These are phyloP conservation scores for Sarcoramphus papa DNA, from an alignment of 2,797 vertebrate genomes.

Conservation along the genomic window DNA sequence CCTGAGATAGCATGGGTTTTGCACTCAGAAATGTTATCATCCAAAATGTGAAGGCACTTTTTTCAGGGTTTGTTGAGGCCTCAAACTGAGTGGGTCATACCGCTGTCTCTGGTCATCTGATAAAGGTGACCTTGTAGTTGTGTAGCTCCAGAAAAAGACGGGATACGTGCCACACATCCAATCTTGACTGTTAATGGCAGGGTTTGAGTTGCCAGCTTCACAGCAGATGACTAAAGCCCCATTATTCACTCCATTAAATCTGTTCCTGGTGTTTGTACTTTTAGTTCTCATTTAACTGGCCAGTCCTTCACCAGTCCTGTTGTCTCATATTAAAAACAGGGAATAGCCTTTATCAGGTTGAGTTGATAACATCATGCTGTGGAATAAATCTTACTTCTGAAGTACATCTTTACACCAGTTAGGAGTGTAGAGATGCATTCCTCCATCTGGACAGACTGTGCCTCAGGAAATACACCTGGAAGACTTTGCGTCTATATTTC, in stretches of 20 bases:
- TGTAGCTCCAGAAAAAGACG: not conserved
- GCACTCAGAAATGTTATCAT: not conserved
- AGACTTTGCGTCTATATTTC: not conserved
- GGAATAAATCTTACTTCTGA: not conserved
- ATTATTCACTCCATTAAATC: not conserved
- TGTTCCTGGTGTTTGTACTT: not conserved
- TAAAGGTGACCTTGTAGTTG: not conserved
- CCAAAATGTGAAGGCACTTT: not conserved
- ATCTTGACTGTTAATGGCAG: not conserved
- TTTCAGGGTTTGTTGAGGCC: not conserved
- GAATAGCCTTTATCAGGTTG: not conserved
- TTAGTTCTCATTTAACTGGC: not conserved
- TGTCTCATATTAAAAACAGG: not conserved
- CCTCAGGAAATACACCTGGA: not conserved
- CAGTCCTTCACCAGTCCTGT: not conserved
- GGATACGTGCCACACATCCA: not conserved
- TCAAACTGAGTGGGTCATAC: not conserved
- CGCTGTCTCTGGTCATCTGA: not conserved
- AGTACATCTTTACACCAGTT: not conserved
- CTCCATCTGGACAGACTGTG: not conserved
- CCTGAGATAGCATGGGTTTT: not conserved
- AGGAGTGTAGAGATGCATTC: not conserved
- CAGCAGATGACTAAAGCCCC: not conserved
- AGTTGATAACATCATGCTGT: not conserved
- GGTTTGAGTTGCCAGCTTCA: not conserved